These are phyloP conservation scores for Sesia apiformis DNA, from an alignment of 2,888 invertebrate species.

Conservation along the genomic window DNA sequence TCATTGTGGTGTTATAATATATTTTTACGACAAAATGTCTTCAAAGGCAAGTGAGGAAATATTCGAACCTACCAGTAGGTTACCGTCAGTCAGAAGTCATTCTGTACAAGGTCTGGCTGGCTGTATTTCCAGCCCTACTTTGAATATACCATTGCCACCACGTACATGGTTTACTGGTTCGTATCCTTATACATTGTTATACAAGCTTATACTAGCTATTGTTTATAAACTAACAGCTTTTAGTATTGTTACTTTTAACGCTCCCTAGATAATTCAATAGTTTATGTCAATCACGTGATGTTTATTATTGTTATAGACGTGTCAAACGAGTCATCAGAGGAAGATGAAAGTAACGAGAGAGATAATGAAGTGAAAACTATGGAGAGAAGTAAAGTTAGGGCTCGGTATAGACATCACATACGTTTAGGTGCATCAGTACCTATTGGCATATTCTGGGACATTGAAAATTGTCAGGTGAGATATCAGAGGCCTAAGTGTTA, in stretches of 20 bases:
- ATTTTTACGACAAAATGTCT: constrained; percentile 28
- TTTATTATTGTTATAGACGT: constrained; percentile 33
- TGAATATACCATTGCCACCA: constrained; percentile 70
- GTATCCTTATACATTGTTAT: constrained; percentile 3
- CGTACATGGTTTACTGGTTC: constrained; percentile 67
- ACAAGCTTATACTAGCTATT: no score
- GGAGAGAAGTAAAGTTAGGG: constrained; percentile 50
- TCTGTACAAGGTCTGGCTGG: constrained; percentile 59
- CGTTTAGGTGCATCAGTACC: constrained; percentile 57
- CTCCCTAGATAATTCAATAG: no score
- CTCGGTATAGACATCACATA: constrained; percentile 56
- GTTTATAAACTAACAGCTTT: no score
- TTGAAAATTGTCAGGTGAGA: constrained; percentile 87
- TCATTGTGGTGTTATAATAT: constrained; percentile 20
- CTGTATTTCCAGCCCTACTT: constrained; percentile 40
- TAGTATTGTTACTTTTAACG: no score
- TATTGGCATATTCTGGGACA: constrained; percentile 94
- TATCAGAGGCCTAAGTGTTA: not conserved
- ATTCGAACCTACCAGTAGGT: constrained; percentile 18
- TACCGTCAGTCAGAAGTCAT: constrained; percentile 39
- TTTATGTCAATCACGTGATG: not conserved
- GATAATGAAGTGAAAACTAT: constrained; percentile 39
- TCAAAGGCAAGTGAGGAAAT: constrained; percentile 31
- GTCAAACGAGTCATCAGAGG: constrained; percentile 63
- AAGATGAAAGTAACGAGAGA: constrained; percentile 30